A percentile compares a stretch with the other conserved stretches of the same genome.
Evolutionary conservation across 2,888 invertebrate species (phyloP).

Genomic region (Mesoligia furuncula): DNA sequence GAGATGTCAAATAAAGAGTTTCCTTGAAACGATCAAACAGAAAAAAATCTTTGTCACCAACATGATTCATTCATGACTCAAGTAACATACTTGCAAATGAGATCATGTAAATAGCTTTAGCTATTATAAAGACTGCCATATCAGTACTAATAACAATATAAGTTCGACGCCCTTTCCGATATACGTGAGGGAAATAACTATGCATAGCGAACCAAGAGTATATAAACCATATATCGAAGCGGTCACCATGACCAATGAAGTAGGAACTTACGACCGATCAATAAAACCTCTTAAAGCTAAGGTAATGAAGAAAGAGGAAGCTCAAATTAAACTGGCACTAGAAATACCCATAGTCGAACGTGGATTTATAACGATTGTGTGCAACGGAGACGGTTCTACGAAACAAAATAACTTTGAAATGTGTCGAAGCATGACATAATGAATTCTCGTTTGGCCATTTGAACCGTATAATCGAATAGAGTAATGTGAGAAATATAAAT

Average conservation of each 20-base stretch:
- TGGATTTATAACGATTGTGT: constrained; percentile 80
- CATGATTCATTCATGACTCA: constrained; percentile 67
- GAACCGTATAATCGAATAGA: constrained; percentile 60
- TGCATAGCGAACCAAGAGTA: constrained; percentile 79
- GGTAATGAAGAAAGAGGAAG: constrained; percentile 70
- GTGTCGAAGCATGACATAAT: constrained; percentile 72
- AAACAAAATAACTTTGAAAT: constrained; percentile 80
- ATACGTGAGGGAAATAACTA: constrained; percentile 76
- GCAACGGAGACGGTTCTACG: constrained; percentile 74
- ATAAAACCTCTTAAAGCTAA: constrained; percentile 65
- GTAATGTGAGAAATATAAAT: constrained; percentile 61
- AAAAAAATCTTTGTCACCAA: constrained; percentile 55
- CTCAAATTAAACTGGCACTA: constrained; percentile 71
- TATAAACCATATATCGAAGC: constrained; percentile 77
- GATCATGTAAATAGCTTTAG: constrained; percentile 68
- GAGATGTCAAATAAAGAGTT: constrained; percentile 43
- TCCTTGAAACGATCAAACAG: constrained; percentile 48
- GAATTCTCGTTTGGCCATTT: constrained; percentile 64
- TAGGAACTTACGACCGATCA: constrained; percentile 71
- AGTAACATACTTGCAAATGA: constrained; percentile 71
- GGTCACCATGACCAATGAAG: constrained; percentile 75
- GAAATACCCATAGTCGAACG: constrained; percentile 68
- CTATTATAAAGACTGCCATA: constrained; percentile 68
- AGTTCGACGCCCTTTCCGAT: constrained; percentile 69
- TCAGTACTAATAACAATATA: constrained; percentile 72